Evolutionary conservation across 2,888 invertebrate genomes (phyloP).

Genomic region (Caenorhabditis sp.): DNA sequence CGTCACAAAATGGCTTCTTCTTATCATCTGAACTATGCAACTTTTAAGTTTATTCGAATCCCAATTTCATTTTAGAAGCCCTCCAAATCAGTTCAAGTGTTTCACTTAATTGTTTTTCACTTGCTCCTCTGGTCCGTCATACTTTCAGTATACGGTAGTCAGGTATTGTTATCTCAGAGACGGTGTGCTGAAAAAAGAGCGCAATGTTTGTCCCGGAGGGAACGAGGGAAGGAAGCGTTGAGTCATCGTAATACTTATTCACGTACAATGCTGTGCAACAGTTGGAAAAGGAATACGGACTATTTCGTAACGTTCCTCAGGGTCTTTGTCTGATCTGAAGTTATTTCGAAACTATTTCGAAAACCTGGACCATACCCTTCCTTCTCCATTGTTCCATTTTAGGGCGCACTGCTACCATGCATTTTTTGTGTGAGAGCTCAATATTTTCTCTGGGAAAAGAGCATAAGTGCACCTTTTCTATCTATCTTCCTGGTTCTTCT

Average conservation of each 20-base stretch:
- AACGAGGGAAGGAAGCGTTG: constrained; percentile 41
- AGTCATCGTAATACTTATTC: constrained; percentile 61
- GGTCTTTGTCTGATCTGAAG: constrained; percentile 4
- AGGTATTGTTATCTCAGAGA: background rate
- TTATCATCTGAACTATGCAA: background rate
- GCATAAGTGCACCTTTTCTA: constrained; percentile 44
- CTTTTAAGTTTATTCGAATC: background rate
- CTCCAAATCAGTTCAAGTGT: constrained; percentile 33
- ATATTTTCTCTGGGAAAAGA: constrained; percentile 11
- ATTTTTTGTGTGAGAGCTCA: constrained; percentile 13
- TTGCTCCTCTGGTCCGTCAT: background rate
- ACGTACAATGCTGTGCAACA: constrained; percentile 27
- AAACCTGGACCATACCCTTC: too few relatives aligned
- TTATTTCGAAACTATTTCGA: constrained; percentile 38
- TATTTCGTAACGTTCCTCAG: constrained; percentile 56
- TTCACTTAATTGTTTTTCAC: constrained; percentile 35
- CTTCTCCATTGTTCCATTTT: too few relatives aligned
- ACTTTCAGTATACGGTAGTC: background rate
- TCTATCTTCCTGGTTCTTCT: constrained; percentile 30
- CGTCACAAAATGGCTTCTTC: constrained; percentile 34
- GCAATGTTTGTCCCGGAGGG: constrained; percentile 48
- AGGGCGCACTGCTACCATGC: constrained; percentile 4
- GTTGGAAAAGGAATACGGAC: constrained; percentile 11
- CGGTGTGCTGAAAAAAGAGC: constrained; percentile 45
- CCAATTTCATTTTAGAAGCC: constrained; percentile 21